Conservation (phyloP, 2,888 invertebrate genomes). For the Oscheius sp. region DNA sequence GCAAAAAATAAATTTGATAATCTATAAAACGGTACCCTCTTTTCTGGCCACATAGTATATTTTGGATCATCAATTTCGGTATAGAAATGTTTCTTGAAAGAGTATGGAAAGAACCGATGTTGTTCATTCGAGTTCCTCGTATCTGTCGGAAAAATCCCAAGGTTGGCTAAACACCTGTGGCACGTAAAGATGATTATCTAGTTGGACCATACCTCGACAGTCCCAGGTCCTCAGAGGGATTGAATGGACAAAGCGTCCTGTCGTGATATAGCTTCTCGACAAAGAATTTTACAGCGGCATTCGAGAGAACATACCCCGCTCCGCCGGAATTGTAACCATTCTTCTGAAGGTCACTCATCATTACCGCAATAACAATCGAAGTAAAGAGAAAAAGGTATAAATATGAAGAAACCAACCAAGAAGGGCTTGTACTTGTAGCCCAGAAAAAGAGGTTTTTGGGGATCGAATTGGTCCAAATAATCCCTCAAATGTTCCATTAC, state of each 20-base stretch:
- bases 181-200: neutral
- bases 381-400: too few relatives aligned
- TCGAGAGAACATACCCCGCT: slow-evolving; percentile 58
- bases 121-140: slow-evolving; percentile 48
- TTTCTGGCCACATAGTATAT: slow-evolving; percentile 15
- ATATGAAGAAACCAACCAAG: slow-evolving; percentile 29
- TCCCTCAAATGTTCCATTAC: slow-evolving; percentile 53
- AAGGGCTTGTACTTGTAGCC: slow-evolving; percentile 58
- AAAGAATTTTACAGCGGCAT: slow-evolving; percentile 50
- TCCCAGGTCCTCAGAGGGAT: slow-evolving; percentile 58
- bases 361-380: neutral
- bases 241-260: slow-evolving; percentile 50
- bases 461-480: slow-evolving; percentile 46
- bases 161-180: slow-evolving; percentile 43
- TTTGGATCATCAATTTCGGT: neutral
- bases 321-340: slow-evolving; percentile 62
- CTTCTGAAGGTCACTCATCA: slow-evolving; percentile 28
- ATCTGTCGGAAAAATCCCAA: slow-evolving; percentile 52
- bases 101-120: slow-evolving; percentile 51
- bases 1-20: slow-evolving; percentile 3
- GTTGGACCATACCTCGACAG: slow-evolving; percentile 21
- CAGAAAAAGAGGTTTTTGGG: slow-evolving; percentile 48
- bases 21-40: neutral
- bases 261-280: slow-evolving; percentile 44
- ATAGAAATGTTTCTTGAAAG: neutral